Conservation (phyloP, 2,797 vertebrate species). For the Esox masquinongy region DNA sequence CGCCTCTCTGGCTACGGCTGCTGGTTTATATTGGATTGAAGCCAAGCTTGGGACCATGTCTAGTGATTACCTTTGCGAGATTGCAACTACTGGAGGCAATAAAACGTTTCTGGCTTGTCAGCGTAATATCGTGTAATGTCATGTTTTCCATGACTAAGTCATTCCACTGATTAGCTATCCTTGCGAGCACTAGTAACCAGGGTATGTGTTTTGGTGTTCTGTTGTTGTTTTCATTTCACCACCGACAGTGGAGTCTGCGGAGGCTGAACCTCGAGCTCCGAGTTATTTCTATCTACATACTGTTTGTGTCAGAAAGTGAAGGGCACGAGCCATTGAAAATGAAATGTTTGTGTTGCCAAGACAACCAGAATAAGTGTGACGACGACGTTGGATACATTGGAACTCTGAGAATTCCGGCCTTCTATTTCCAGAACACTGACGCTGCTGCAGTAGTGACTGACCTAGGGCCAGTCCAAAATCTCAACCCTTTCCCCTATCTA, state of each 20-base stretch:
- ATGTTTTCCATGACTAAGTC: constrained; percentile 22
- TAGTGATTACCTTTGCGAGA: constrained; percentile 17
- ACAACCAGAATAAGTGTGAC: constrained; percentile 3
- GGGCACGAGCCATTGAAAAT: neutral
- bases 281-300: neutral
- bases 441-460: constrained; percentile 16
- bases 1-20: neutral
- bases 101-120: constrained; percentile 30
- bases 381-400: constrained; percentile 30
- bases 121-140: constrained; percentile 22
- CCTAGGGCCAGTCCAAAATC: constrained; percentile 12
- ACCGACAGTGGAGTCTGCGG: neutral
- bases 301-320: neutral
- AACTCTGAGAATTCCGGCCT: constrained; percentile 51
- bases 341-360: constrained; percentile 35
- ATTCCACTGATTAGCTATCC: constrained; percentile 20
- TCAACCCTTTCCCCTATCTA: no score
- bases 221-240: constrained; percentile 11
- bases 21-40: neutral
- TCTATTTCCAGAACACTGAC: constrained; percentile 28
- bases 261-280: no score
- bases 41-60: constrained; percentile 12
- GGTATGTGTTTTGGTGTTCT: neutral
- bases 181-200: neutral
- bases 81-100: constrained; percentile 9